Evolutionary conservation across 2,888 invertebrate genomes (phyloP).

Genomic region (Drosophila pullipes): DNA sequence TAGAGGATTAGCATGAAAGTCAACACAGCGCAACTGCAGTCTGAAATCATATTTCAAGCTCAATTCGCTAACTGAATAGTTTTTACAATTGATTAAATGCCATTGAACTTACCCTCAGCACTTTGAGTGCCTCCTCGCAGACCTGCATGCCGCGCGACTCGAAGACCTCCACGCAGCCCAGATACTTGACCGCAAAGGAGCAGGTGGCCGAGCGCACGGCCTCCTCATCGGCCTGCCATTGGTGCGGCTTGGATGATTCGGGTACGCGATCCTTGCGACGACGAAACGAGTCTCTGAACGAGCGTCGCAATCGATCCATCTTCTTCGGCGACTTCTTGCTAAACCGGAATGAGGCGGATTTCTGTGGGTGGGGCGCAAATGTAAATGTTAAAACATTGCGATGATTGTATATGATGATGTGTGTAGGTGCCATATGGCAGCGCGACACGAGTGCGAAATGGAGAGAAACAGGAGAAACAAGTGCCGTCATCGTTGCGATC

Average conservation of each 20-base stretch:
- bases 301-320: slow-evolving; percentile 95
- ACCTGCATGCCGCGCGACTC: slow-evolving; percentile 99
- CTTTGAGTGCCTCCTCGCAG: slow-evolving; percentile 99
- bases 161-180: slow-evolving; percentile 99
- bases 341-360: slow-evolving; percentile 86
- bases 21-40: background rate
- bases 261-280: slow-evolving; percentile 95
- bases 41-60: background rate
- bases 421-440: slow-evolving; percentile 17
- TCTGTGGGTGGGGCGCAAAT: slow-evolving; percentile 83
- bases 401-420: background rate
- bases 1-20: background rate
- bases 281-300: slow-evolving; percentile 97
- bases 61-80: background rate
- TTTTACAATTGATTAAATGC: background rate
- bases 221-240: slow-evolving; percentile 99
- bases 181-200: slow-evolving; percentile 98
- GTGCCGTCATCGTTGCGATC: slow-evolving; percentile 63
- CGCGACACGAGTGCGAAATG: background rate
- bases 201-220: slow-evolving; percentile 98
- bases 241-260: slow-evolving; percentile 98
- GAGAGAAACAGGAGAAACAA: slow-evolving; percentile 73
- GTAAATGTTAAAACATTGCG: background rate
- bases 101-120: slow-evolving; percentile 92
- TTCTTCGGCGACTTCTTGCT: slow-evolving; percentile 90